Evolutionary conservation across 2,113 vertebrate genomes (phyloP), one percentile per base, ranked within the genome.

Genomic region (Gobio gobio): DNA sequence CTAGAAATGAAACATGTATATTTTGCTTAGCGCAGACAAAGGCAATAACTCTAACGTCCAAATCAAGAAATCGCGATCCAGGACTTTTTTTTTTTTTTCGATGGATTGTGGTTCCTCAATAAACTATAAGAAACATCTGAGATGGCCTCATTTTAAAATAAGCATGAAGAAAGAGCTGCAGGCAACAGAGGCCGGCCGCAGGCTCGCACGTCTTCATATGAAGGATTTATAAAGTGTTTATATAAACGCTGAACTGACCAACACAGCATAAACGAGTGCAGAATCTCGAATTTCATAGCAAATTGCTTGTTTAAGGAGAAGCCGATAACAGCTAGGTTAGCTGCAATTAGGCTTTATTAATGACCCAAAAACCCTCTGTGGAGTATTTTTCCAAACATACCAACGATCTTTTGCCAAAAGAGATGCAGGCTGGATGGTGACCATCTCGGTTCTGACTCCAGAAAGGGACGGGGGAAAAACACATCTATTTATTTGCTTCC

Each of bases 211-310:
- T 56, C 78, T 78, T 85, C 78, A 18, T 75, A 87, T 81, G 86
- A 90, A 86, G 87, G 89, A 91, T 93, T 93, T 93, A 93, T 90
- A 91, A 92, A 90, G 90, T 92, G 92, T 91, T 93, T 93, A 91
- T 91, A 91, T 81, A 89, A 93, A 93, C 86, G 89, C 88, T 51
- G 84, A 90, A 83, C 36, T 85, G 89, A 64, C 86, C 89, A 83
- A 85, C 86, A 40, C 40, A 33, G 90, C 91, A 87, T 89, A 92
- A 91, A 88, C 88, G 66, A 88, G 80, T 47, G 82, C 87, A 80
- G 64, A 86, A 89, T 90, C 92, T 93, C 56, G 22, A 87, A 86
- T 92, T 94, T 92, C 90, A 90, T 88, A 85, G 90, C 83, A 82
- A 90, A 89, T 77, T 83, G 89, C 87, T 86, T 87, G 87, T 90